Evolutionary conservation across 2,113 vertebrate species (phyloP), one percentile per base, ranked within the genome.

Genomic region (Maccullochella peelii): DNA sequence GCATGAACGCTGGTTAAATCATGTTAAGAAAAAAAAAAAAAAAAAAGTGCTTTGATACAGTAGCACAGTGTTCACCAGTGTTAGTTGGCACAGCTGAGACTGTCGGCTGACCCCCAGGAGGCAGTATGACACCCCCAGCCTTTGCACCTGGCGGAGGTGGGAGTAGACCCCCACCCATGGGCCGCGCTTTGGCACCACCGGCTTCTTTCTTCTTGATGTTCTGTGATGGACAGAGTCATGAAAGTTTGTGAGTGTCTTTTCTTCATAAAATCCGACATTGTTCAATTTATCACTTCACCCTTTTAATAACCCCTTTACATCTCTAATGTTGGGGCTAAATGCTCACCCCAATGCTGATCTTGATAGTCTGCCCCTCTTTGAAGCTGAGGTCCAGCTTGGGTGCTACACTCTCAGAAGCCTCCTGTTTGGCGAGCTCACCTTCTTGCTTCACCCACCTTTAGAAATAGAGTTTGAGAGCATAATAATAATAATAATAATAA

Each of bases 331-430:
- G 11, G 9, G 0, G 50, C 7, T 38, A 33, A 54, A 50, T 8
- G 30, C 96, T 96, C 94, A 99, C 98, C 91, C 97, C 97, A 0
- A 99, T 97, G 95, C 93, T 98, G 85, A 99, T 97, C 83, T 97
- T 99, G 94, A 99, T 99, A 38, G 98, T 99, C 89, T 99, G 97
- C 2, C 98, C 98, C 47, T 99, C 98, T 93, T 99, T 99, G 92
- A 99, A 99, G 90, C 98, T 95, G 63, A 99, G 94, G 88, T 99
- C 98, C 82, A 99, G 92, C 58, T 96, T 98, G 15, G 98, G 98
- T 3, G 93, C 96, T 0, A 93, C 59, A 23, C 94, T 96, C 93
- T 96, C 93, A 80, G 50, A 77, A 4, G 94, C 94, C 82, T 95
- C 94, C 93, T 96, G 92, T 76, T 93, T 97, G 44, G 97, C 97